Evolutionary conservation across 2,797 vertebrate genomes (phyloP), one percentile per base, ranked within the genome.

Genomic region (Syngnathus rostellatus): DNA sequence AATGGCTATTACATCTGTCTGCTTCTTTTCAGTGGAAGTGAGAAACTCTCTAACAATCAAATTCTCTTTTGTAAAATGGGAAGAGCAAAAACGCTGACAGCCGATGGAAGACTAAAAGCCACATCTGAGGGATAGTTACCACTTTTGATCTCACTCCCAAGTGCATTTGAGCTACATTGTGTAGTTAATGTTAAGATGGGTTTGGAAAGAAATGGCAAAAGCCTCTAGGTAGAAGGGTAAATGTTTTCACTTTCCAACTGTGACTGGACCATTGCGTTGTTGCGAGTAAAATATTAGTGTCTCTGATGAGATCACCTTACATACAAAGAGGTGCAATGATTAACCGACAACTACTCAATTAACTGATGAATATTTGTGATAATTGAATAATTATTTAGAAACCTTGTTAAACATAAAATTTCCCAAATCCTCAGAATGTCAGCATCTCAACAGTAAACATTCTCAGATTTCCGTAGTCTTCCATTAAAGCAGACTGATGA

Each of bases 1-100:
- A 84, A 87, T 81, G 82, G 86, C 86, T 84, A 81, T 81, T 77
- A 79, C 83, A 88, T 86, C 79, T 87, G 86, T 84, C 83, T 82
- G 78, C 81, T 82, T 76, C 75, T 83, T 81, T 77, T 80, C 77
- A 77, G 69, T 68, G 71, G 59, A 60, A 74, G 65, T 75, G 75
- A 69, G 76, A 74, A 80, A 76, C 82, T 77, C 73, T 75, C 66
- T 72, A 72, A 80, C 77, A 83, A 82, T 81, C 77, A 77, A 88
- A 82, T 71, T 73, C n/a, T 77, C 73, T 72, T 78, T 25, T 73
- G 69, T 69, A 75, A 80, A 81, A 77, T 53, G 68, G 73, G 68
- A 73, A 68, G 43, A 69, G 75, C 62, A 68, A 83, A 79, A 79
- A 74, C 66, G 65, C 67, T 77, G 81, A 85, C 83, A 81, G 78